Percentiles rank a stretch among this genome's conserved stretches.
phyloP scores from a whole-genome alignment of 2,113 vertebrate species.

The Etheostoma spectabile region DNA sequence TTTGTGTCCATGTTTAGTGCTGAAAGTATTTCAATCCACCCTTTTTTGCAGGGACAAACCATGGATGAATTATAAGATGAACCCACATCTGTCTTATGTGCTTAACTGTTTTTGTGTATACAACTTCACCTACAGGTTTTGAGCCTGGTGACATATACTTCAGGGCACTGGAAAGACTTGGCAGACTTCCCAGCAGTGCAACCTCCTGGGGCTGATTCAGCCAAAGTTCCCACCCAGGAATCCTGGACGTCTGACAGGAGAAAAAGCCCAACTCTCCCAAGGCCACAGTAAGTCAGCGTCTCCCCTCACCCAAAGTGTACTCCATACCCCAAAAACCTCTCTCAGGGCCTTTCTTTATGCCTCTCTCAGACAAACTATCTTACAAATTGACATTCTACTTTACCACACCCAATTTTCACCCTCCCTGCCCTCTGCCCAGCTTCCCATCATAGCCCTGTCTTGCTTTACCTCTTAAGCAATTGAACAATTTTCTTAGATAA shows the following conservation, averaged over 20 bases:
- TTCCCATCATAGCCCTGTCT: constrained; percentile 50
- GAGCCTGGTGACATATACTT: constrained; percentile 81
- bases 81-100: not conserved
- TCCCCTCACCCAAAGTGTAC: constrained; percentile 63
- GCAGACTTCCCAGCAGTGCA: constrained; percentile 71
- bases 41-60: not conserved
- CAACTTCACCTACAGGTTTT: constrained; percentile 71
- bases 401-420: constrained; percentile 62
- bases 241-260: constrained; percentile 84
- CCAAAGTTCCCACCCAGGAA: constrained; percentile 85
- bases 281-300: constrained; percentile 73
- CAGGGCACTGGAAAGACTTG: constrained; percentile 71
- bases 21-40: not conserved
- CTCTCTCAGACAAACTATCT: constrained; percentile 60
- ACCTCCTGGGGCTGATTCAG: constrained; percentile 81
- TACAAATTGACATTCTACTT: constrained; percentile 63
- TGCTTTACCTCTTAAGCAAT: constrained; percentile 58
- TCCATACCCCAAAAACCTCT: constrained; percentile 62
- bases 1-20: not conserved
- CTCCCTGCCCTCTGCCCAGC: constrained; percentile 41
- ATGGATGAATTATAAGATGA: not conserved
- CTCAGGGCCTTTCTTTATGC: constrained; percentile 54
- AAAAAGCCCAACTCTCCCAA: constrained; percentile 80
- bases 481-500: constrained; percentile 61
- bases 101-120: constrained; percentile 42